Evolutionary conservation across 2,888 invertebrate genomes (phyloP).

Genomic region (Phlogophora meticulosa): DNA sequence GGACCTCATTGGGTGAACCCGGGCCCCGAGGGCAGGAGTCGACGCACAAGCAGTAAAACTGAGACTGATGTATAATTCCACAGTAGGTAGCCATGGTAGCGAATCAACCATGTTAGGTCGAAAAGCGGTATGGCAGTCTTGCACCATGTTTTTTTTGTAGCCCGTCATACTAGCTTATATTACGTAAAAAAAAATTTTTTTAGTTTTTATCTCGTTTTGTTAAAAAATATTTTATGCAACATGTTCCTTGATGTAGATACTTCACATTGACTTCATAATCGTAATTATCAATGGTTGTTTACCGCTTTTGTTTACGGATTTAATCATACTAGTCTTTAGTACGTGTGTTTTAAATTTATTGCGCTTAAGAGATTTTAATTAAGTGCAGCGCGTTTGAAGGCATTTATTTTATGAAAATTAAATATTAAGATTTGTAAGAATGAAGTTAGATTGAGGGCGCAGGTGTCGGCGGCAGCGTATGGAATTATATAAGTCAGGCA

Average conservation of each 20-base stretch:
- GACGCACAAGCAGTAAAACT: slow-evolving; percentile 90
- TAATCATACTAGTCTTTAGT: slow-evolving; percentile 71
- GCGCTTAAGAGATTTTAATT: slow-evolving; percentile 44
- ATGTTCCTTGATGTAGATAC: slow-evolving; percentile 67
- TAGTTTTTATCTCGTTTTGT: slow-evolving; percentile 11
- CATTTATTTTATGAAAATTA: slow-evolving; percentile 56
- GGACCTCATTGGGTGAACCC: slow-evolving; percentile 86
- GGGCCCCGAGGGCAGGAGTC: slow-evolving; percentile 78
- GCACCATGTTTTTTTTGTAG: slow-evolving; percentile 50
- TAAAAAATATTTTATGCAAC: slow-evolving; percentile 32
- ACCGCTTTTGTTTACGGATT: slow-evolving; percentile 62
- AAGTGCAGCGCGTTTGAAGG: slow-evolving; percentile 41
- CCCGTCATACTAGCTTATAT: slow-evolving; percentile 36
- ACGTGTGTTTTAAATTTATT: slow-evolving; percentile 60
- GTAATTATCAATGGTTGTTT: slow-evolving; percentile 43
- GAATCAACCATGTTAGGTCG: slow-evolving; percentile 60
- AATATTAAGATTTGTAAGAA: slow-evolving; percentile 24
- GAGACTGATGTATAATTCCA: slow-evolving; percentile 90
- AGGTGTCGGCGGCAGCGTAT: slow-evolving; percentile 8
- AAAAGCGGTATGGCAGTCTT: slow-evolving; percentile 61
- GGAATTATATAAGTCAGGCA: slow-evolving; percentile 32
- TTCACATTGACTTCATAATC: slow-evolving; percentile 34
- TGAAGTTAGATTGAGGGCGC: slow-evolving; percentile 22
- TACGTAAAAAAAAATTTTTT: slow-evolving; percentile 18
- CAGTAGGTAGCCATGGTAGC: slow-evolving; percentile 72